Evolutionary conservation across 2,888 invertebrate genomes (phyloP).

Genomic region (Drosophila planitibia): DNA sequence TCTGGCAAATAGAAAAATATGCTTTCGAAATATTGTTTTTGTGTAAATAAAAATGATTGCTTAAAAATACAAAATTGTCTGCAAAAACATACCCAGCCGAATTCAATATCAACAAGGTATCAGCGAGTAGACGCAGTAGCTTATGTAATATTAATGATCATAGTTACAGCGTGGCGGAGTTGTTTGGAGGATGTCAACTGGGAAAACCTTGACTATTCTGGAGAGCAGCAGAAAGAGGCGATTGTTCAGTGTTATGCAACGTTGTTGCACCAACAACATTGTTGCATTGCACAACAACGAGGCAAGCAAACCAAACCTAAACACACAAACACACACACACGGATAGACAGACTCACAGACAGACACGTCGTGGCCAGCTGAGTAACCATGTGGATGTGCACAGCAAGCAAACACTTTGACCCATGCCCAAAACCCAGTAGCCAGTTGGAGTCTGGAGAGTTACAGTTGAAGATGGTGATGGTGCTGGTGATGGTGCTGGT

Average conservation of each 20-base stretch:
- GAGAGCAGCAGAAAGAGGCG: constrained; percentile 3
- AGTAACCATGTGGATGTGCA: constrained; percentile 15
- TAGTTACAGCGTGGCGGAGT: background rate
- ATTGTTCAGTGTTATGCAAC: constrained; percentile 41
- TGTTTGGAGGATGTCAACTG: background rate
- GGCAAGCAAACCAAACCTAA: constrained; percentile 10
- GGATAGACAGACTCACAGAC: background rate
- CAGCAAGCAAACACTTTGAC: constrained; percentile 57
- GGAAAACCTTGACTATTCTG: constrained; percentile 28
- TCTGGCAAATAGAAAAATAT: background rate
- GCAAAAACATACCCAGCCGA: background rate
- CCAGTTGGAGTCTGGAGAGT: constrained; percentile 25
- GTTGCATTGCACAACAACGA: constrained; percentile 39
- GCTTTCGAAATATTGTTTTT: background rate
- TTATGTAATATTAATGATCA: background rate
- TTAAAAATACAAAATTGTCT: background rate
- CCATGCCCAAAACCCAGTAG: constrained; percentile 51
- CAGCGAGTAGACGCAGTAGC: background rate
- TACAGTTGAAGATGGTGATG: constrained; percentile 7
- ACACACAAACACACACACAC: constrained; percentile 1
- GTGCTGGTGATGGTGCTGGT: constrained; percentile 6
- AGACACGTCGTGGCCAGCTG: constrained; percentile 33
- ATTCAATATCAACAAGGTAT: background rate
- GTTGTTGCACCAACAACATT: constrained; percentile 32
- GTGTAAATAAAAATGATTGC: background rate